Base-by-base conservation (phyloP, 2,113 vertebrate genomes). In the Scomber japonicus region DNA sequence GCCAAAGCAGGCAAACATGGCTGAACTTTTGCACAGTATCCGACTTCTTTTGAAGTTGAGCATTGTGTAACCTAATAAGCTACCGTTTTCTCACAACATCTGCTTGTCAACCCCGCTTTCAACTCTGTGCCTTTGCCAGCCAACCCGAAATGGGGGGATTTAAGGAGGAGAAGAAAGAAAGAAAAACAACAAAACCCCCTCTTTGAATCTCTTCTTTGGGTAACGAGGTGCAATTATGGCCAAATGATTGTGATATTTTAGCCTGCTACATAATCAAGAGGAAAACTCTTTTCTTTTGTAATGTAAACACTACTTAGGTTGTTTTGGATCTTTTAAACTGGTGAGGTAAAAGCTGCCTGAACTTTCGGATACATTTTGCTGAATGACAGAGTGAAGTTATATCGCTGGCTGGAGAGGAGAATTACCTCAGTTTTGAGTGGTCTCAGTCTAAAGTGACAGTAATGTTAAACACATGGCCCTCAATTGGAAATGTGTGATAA, bases 1-100 rank as follows among this genome's bases (percentile, higher is more conserved):
- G 64, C 51, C 69, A 80, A 80, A 84, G 83, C 24, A 21, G 83
- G 81, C 71, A 81, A 88, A 84, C 83, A 85, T 10, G 73, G 87
- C 86, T 87, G 80, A 93, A 90, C 87, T 89, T 91, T 92, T 44
- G 82, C 86, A 87, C 87, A 84, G 81, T 81, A 69, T 83, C 78
- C 66, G 57, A 67, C 80, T 78, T 63, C 89, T 82, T 93, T 91
- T 93, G 90, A 93, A 90, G 89, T 92, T 2, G 60, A 67, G 72
- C 70, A 90, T 88, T 92, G 91, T 92, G 92, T 90, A 94, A 94
- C 90, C 85, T 92, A 93, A 95, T 95, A 95, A 90, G 92, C 89
- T 90, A 84, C 90, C 86, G 86, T 94, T 95, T 85, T 93, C 88
- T 90, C 89, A 93, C 81, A 93, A 94, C 92, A 92, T 95, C 94